A percentile compares a stretch with the other conserved stretches of the same genome.
These are phyloP conservation scores for Neosalanx taihuensis DNA, from an alignment of 2,797 vertebrate species.

Conservation along the genomic window DNA sequence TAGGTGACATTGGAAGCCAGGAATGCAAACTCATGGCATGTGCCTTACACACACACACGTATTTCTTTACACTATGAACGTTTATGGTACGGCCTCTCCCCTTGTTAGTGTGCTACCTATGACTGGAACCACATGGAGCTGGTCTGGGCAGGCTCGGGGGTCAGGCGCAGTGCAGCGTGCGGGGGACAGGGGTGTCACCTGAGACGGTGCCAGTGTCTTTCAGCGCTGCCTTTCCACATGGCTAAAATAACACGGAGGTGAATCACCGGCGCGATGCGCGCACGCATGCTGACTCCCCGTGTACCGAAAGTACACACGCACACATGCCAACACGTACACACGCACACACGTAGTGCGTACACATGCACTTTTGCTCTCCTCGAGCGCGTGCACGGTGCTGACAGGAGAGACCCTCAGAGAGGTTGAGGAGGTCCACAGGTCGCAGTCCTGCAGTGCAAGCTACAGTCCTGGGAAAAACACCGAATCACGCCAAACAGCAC, in stretches of 20 bases:
- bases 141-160: constrained; percentile 16
- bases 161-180: constrained; percentile 26
- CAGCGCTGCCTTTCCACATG: constrained; percentile 52
- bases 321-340: neutral
- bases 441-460: constrained; percentile 37
- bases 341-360: neutral
- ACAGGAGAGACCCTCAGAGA: constrained; percentile 52
- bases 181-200: constrained; percentile 26
- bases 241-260: constrained; percentile 54
- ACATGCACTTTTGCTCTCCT: constrained; percentile 53
- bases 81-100: neutral
- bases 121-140: constrained; percentile 13
- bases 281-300: neutral
- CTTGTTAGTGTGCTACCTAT: neutral
- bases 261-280: constrained; percentile 41
- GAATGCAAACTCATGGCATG: neutral
- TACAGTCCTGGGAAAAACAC: constrained; percentile 28
- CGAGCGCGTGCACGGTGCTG: constrained; percentile 58
- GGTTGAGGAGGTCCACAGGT: constrained; percentile 45
- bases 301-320: constrained; percentile 13
- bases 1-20: neutral
- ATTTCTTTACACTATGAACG: neutral
- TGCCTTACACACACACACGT: neutral
- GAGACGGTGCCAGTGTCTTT: constrained; percentile 43
- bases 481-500: constrained; percentile 44